Conservation (phyloP, 2,113 vertebrate species). For the Serinus canaria region DNA sequence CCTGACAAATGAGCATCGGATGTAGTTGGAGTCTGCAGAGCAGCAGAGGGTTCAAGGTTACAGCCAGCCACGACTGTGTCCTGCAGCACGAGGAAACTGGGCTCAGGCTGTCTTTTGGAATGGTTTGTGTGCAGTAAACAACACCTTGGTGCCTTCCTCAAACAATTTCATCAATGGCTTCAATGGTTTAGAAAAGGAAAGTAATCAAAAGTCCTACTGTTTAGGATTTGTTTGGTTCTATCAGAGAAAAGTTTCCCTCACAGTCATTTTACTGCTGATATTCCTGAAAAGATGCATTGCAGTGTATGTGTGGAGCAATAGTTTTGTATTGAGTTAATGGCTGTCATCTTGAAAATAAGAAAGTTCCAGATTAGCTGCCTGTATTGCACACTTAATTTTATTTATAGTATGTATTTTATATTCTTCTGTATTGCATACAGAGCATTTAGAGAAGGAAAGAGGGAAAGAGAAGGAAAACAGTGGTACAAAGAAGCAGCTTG, state of each 20-base stretch:
- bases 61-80: slow-evolving; percentile 10
- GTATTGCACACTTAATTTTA: not conserved
- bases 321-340: not conserved
- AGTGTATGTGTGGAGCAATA: fast-evolving
- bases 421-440: not conserved
- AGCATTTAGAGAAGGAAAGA: not conserved
- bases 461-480: not conserved
- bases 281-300: not conserved
- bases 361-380: not conserved
- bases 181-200: not conserved
- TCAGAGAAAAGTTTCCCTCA: not conserved
- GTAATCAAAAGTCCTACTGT: not conserved
- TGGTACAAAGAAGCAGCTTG: not conserved
- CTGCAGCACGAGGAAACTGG: slow-evolving; percentile 23
- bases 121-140: slow-evolving; percentile 11
- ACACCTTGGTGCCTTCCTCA: not conserved
- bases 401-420: not conserved
- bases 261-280: not conserved
- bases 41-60: slow-evolving; percentile 74
- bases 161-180: not conserved
- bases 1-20: slow-evolving; percentile 75
- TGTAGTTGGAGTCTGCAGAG: slow-evolving; percentile 65
- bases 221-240: not conserved
- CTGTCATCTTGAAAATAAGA: not conserved
- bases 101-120: not conserved